Evolutionary conservation across 2,113 vertebrate genomes (phyloP).

Genomic region (Rhodinocichla rosea): DNA sequence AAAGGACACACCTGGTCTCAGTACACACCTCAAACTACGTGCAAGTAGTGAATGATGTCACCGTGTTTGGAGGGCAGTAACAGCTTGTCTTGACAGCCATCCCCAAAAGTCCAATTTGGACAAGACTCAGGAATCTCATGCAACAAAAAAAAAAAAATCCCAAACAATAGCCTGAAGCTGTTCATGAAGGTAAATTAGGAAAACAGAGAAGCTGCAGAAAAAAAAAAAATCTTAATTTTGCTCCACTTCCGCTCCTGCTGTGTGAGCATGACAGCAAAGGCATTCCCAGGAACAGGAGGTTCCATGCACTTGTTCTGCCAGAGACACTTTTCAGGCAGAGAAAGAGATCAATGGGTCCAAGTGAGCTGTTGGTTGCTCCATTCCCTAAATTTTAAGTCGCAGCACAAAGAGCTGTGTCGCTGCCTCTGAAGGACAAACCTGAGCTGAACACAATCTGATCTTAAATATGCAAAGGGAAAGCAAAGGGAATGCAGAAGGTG

Average conservation of each 20-base stretch:
- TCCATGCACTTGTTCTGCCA: background rate
- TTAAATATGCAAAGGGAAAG: background rate
- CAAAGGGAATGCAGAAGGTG: background rate
- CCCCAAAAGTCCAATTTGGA: background rate
- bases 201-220: background rate
- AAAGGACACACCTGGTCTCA: background rate
- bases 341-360: rapidly evolving
- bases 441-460: background rate
- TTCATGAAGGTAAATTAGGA: background rate
- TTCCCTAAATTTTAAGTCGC: rapidly evolving
- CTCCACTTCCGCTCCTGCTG: background rate
- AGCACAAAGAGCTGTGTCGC: rapidly evolving
- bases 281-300: background rate
- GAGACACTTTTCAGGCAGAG: background rate
- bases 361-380: background rate
- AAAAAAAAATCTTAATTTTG: background rate
- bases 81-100: background rate
- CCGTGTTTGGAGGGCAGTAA: background rate
- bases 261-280: background rate
- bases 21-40: background rate
- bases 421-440: background rate
- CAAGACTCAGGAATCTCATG: background rate
- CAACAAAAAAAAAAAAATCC: background rate
- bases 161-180: background rate
- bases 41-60: background rate